A percentile compares a stretch with the other conserved stretches of the same genome.
Conservation (phyloP, 2,797 vertebrate species). For the Anableps anableps region DNA sequence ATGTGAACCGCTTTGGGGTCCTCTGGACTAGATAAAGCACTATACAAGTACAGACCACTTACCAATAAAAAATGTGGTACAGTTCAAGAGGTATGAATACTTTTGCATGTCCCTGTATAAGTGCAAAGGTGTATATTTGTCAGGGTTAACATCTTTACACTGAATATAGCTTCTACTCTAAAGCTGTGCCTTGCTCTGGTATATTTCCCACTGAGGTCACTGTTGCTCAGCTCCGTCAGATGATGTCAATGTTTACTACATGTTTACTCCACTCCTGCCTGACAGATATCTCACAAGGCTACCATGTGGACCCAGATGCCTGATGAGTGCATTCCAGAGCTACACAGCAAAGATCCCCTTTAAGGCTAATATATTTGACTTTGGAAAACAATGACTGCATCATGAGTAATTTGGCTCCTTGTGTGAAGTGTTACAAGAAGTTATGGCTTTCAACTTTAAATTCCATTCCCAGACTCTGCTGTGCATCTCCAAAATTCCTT, state of each 20-base stretch:
- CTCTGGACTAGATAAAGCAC: too few species aligned
- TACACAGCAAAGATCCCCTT: conserved; percentile 52
- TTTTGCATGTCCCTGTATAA: background rate
- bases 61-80: background rate
- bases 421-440: conserved; percentile 60
- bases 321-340: conserved; percentile 53
- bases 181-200: conserved; percentile 11
- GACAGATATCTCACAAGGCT: conserved; percentile 75
- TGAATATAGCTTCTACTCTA: background rate
- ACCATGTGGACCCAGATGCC: conserved; percentile 52
- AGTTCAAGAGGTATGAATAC: background rate
- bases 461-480: conserved; percentile 50
- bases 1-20: too few species aligned
- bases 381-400: conserved; percentile 71
- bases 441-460: conserved; percentile 64
- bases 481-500: conserved; percentile 49
- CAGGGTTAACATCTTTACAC: background rate
- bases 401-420: conserved; percentile 67
- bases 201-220: conserved; percentile 65
- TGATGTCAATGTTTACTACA: conserved; percentile 77
- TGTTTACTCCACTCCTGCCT: conserved; percentile 71
- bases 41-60: too few species aligned
- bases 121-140: background rate
- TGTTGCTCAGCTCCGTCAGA: conserved; percentile 47
- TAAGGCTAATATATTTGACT: conserved; percentile 71